Percentiles rank a stretch among this genome's conserved stretches.
phyloP scores from a whole-genome alignment of 2,888 invertebrate genomes.

The Globia sparganii region DNA sequence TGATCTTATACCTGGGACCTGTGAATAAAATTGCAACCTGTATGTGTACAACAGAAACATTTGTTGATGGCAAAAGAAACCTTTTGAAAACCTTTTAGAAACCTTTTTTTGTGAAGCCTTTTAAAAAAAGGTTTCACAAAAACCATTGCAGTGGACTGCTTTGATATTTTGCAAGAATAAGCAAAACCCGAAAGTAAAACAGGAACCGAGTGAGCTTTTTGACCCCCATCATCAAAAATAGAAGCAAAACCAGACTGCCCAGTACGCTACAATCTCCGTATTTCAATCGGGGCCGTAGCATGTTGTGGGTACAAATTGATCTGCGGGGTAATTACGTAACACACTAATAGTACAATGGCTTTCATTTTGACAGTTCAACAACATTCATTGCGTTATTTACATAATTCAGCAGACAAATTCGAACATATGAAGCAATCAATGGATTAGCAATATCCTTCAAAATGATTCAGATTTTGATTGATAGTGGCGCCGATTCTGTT shows the following conservation, averaged over 20 bases:
- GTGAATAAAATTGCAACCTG: neutral
- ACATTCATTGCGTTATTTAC: no score
- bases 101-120: no score
- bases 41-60: no score
- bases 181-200: neutral
- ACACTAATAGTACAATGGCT: no score
- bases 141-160: neutral
- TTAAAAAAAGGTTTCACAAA: neutral
- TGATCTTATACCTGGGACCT: neutral
- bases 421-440: no score
- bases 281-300: neutral
- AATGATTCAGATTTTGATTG: no score
- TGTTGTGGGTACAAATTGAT: neutral
- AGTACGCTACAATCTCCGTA: neutral
- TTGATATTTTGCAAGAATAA: neutral
- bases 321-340: no score
- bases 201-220: neutral
- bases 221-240: neutral
- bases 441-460: no score
- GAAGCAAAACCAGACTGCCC: neutral
- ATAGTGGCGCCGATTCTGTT: no score
- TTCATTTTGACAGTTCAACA: no score
- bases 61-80: neutral
- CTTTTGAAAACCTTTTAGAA: neutral
- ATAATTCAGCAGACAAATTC: no score